Base-by-base conservation (phyloP, 2,797 vertebrate genomes). In the Fundulus diaphanus region DNA sequence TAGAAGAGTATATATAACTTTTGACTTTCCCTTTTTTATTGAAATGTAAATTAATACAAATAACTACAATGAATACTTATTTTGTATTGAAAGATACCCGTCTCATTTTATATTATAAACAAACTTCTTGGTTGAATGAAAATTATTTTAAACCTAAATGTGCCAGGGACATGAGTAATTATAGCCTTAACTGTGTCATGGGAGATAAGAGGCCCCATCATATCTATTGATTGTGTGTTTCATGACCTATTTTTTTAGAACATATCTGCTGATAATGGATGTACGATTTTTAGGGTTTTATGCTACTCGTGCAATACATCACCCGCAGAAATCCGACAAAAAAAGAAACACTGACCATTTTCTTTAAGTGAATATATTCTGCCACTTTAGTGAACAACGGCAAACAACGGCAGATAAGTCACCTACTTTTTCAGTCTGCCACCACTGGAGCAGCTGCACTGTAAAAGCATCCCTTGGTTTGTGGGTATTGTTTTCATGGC, bases 401-500 rank as follows among this genome's bases (percentile, higher is more conserved):
- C n/a, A n/a, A n/a, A 11, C 49, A 68, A 8, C 13, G 20, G 18
- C 33, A 35, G 1, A 61, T 61, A 61, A 22, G 20, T 61, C 29
- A 33, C 56, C 20, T 59, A 59, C 33, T 59, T 59, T 63, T 49
- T 33, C 37, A 33, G 27, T 44, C 13, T 56, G 3, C 66, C 40
- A 37, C 31, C 46, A 35, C 16, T 20, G 33, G 13, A 3, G 29
- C 33, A 48, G 29, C 56, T 59, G 27, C 9, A 61, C 54, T 49
- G 29, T 63, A 49, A 15, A 63, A 63, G 16, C 48, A 37, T 61
- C 22, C 29, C 31, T 67, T 24, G 37, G 12, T 57, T 42, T n/a
- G 24, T 74, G 12, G 42, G 29, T 52, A 54, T 71, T 42, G 59
- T 59, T 51, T 72, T 71, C 22, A 57, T 68, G 52, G 27, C 40